Conservation (phyloP, 2,113 vertebrate species). For the Aegotheles bennettii region DNA sequence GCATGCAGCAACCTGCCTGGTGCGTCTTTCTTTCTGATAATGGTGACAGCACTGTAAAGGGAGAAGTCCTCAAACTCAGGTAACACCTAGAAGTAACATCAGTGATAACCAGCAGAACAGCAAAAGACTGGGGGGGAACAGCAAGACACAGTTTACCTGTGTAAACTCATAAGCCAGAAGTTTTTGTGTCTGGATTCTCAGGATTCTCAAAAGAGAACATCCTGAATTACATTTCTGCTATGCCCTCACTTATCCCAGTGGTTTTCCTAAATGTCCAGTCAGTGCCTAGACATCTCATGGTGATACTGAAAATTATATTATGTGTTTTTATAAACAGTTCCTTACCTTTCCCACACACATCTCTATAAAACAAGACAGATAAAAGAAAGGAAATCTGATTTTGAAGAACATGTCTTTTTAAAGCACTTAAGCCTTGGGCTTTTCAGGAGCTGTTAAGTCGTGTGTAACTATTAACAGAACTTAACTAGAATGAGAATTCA, state of each 20-base stretch:
- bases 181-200: background rate
- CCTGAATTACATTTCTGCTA: background rate
- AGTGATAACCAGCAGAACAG: background rate
- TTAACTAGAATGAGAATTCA: background rate
- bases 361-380: background rate
- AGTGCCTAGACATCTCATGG: background rate
- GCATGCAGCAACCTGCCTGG: rapidly evolving
- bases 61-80: rapidly evolving
- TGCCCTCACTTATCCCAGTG: rapidly evolving
- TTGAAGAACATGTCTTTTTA: background rate
- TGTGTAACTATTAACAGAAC: background rate
- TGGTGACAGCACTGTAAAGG: background rate
- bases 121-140: background rate
- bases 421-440: background rate
- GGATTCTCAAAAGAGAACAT: background rate
- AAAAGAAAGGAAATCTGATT: background rate
- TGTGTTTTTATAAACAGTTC: background rate
- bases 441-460: background rate
- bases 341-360: background rate
- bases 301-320: background rate
- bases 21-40: rapidly evolving
- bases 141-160: background rate
- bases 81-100: background rate
- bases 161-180: background rate
- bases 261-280: background rate